Percentiles rank a stretch among this genome's conserved stretches.
Evolutionary conservation across 2,113 vertebrate species (phyloP).

Genomic region (Acrocephalus kingi): DNA sequence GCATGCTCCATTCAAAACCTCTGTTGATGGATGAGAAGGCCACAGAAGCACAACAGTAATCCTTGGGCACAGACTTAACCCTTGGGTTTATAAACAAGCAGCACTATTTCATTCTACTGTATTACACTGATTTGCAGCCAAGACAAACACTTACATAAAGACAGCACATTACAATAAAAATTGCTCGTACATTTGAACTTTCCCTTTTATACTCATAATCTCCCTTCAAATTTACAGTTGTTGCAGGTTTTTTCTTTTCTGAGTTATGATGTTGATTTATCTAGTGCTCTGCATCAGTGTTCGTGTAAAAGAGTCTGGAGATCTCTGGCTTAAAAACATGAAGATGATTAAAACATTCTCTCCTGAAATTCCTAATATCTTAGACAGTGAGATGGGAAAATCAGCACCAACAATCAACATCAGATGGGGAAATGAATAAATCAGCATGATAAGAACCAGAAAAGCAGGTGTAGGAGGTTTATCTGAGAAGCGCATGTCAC

Average conservation of each 20-base stretch:
- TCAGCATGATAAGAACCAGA: neutral
- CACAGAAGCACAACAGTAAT: neutral
- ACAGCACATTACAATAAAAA: neutral
- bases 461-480: neutral
- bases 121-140: neutral
- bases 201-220: neutral
- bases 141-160: neutral
- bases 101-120: neutral
- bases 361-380: neutral
- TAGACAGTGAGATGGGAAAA: neutral
- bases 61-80: neutral
- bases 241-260: neutral
- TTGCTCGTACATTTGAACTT: neutral
- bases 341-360: neutral
- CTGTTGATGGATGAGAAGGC: neutral
- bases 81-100: neutral
- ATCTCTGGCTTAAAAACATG: neutral
- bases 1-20: neutral
- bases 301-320: neutral
- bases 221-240: neutral
- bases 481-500: neutral
- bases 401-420: neutral
- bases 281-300: neutral
- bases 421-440: neutral
- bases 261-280: neutral